Percentiles rank a stretch among this genome's conserved stretches.
Evolutionary conservation across 2,797 vertebrate genomes (phyloP).

Genomic region (Xenops minutus): DNA sequence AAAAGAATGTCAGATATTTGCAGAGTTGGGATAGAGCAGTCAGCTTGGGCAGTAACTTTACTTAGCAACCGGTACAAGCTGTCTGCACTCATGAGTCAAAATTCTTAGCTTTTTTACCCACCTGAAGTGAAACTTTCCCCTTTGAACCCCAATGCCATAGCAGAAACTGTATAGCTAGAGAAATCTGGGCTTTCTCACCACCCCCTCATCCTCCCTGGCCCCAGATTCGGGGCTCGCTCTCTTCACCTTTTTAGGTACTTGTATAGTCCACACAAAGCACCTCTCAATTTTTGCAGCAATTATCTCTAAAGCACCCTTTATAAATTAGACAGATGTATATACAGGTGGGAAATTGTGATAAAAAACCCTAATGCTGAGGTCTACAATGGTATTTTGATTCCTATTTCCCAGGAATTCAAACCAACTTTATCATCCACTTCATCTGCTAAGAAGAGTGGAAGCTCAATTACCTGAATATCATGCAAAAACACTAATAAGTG

Average conservation of each 20-base stretch:
- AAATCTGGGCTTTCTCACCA: neutral
- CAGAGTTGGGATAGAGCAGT: neutral
- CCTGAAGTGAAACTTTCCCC: neutral
- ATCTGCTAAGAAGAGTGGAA: conserved; percentile 52
- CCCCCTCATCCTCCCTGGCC: neutral
- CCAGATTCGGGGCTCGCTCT: neutral
- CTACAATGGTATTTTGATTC: neutral
- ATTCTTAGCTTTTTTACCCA: neutral
- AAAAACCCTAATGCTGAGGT: neutral
- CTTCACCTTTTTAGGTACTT: neutral
- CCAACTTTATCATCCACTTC: conserved; percentile 44
- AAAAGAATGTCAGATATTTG: neutral
- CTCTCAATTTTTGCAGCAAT: neutral
- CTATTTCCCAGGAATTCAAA: neutral
- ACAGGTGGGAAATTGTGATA: neutral
- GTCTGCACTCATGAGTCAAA: neutral
- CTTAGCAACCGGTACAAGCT: neutral
- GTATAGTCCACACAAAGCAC: neutral
- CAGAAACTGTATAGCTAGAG: neutral
- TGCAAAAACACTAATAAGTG: neutral
- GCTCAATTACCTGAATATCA: neutral
- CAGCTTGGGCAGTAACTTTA: neutral
- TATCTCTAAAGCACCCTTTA: neutral
- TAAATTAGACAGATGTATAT: neutral
- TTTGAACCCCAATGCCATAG: neutral